Conservation (phyloP, 2,113 vertebrate genomes). For the Ploceus nigricollis region DNA sequence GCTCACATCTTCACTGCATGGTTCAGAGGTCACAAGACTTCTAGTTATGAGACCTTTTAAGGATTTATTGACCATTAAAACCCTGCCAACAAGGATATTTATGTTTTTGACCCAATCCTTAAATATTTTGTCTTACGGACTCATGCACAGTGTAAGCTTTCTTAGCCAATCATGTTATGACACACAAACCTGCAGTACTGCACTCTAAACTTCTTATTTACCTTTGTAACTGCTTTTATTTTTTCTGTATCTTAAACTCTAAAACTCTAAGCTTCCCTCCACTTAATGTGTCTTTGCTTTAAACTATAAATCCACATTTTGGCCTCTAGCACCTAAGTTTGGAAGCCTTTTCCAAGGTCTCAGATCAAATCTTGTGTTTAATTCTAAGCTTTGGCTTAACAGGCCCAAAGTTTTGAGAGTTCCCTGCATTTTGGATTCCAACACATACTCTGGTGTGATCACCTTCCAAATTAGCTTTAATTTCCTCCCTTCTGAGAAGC, state of each 20-base stretch:
- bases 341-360: not conserved
- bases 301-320: not conserved
- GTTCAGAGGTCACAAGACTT: not conserved
- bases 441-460: not conserved
- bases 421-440: not conserved
- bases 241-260: not conserved
- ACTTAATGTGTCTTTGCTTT: not conserved
- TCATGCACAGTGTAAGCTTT: not conserved
- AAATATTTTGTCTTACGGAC: not conserved
- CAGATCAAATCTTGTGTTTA: not conserved
- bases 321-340: not conserved
- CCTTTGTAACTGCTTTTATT: not conserved
- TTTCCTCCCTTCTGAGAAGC: not conserved
- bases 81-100: not conserved
- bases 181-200: not conserved
- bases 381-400: not conserved
- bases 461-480: not conserved
- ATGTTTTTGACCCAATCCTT: not conserved
- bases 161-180: not conserved
- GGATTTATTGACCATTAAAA: not conserved
- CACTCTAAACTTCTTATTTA: not conserved
- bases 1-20: not conserved
- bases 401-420: not conserved
- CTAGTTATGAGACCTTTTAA: not conserved
- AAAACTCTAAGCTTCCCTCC: not conserved